phyloP scores from a whole-genome alignment of 2,113 vertebrate genomes.

The Tor tambroides region DNA sequence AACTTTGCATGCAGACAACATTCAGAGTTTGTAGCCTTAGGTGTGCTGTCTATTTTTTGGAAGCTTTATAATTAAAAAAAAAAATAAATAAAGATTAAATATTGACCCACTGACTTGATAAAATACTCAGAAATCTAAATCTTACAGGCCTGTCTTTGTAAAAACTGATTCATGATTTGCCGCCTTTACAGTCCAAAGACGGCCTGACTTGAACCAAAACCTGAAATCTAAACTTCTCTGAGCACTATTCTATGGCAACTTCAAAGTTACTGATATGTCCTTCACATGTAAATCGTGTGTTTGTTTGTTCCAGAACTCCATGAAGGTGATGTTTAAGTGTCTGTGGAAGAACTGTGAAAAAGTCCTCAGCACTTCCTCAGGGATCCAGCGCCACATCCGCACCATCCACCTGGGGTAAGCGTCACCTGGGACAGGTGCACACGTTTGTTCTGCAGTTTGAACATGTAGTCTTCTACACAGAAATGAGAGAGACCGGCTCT shows the following conservation, averaged over 20 bases:
- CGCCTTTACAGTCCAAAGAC: neutral
- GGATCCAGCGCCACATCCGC: conserved; percentile 91
- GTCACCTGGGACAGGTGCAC: too few relatives aligned
- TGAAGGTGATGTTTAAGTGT: conserved; percentile 96
- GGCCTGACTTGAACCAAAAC: too few relatives aligned
- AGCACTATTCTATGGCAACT: neutral
- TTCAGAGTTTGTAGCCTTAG: too few relatives aligned
- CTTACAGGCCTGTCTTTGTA: neutral
- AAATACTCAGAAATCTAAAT: neutral
- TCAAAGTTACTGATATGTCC: neutral
- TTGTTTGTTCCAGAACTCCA: conserved; percentile 81
- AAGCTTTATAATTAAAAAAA: too few relatives aligned
- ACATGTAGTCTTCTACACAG: too few relatives aligned
- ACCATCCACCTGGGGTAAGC: conserved; percentile 88
- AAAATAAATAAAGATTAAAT: too few relatives aligned
- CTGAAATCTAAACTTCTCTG: neutral
- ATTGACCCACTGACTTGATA: neutral
- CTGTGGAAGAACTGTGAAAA: conserved; percentile 97
- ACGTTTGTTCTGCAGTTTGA: neutral
- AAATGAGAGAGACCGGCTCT: neutral
- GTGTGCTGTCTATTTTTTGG: neutral
- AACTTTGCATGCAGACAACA: too few relatives aligned
- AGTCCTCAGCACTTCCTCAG: conserved; percentile 91
- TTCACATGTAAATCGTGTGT: neutral
- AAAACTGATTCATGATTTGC: neutral